Evolutionary conservation across 2,113 vertebrate species (phyloP), one percentile per base, ranked within the genome.

Genomic region (Trematocara stigmaticum): DNA sequence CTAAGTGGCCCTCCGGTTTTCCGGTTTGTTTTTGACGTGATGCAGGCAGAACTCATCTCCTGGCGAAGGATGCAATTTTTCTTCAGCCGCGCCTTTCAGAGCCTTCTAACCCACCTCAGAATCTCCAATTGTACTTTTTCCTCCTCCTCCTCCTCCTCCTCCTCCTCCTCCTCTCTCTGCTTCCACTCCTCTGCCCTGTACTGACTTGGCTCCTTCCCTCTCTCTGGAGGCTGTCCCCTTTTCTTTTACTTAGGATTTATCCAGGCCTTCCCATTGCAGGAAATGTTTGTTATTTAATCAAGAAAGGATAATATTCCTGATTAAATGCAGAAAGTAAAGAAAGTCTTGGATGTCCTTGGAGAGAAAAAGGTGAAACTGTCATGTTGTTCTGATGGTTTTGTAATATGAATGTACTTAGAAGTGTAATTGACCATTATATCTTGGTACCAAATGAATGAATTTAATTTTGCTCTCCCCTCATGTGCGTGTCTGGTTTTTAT

Each of bases 281-380:
- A 88, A 93, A 90, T 84, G 88, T 92, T 91, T 85, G 64, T 86
- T 91, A 81, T 93, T 94, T 64, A 78, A 79, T 92, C 84, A 86
- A 84, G 85, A 69, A 61, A 47, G 81, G 66, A 86, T 82, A 76
- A 81, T 82, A 57, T 31, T 78, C 82, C 79, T 89, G 52, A 92
- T 91, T 89, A 83, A 83, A 88, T 64, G 64, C 86, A 86, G 86
- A 88, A 55, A 59, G 40, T 53, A 51, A 61, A 61, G 12, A 82
- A 82, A 66, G 76, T 66, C 85, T 74, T 18, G 26, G 26, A 29
- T 49, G 23, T 81, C 11, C 35, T 61, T 55, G 23, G 69, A 26
- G n/a, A 74, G 61, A 76, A 55, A 76, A 42, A 40, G 20, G 40
- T 52, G 23, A 55, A 81, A 79, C 11, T 76, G 20, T 86, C 45